Conservation (phyloP, 2,888 invertebrate species). For the Lasioglossum malachurum region DNA sequence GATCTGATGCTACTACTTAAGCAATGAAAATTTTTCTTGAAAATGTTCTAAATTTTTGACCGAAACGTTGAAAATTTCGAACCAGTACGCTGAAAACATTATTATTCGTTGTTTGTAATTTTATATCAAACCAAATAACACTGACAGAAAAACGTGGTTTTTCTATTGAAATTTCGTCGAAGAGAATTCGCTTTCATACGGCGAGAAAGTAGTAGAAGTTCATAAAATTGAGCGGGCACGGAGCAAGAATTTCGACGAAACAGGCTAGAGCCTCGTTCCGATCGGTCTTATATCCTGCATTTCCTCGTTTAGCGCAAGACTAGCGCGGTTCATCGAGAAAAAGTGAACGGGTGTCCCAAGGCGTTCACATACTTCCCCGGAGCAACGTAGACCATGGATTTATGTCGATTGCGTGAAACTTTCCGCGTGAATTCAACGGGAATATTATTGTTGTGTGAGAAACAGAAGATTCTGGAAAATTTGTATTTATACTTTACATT, state of each 20-base stretch:
- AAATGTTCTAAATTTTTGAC: too few species aligned
- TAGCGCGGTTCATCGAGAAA: conserved; percentile 53
- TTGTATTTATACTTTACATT: too few species aligned
- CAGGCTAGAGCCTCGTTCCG: conserved; percentile 17
- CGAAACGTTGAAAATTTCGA: too few species aligned
- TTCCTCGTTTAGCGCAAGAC: conserved; percentile 59
- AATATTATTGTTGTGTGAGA: background rate
- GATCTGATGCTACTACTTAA: too few species aligned
- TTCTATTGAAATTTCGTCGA: background rate
- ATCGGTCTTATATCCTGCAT: conserved; percentile 44
- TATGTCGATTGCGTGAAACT: conserved; percentile 59
- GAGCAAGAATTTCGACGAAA: conserved; percentile 22
- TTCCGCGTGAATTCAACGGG: conserved; percentile 48
- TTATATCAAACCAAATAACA: background rate
- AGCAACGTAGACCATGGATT: conserved; percentile 47
- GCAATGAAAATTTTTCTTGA: too few species aligned
- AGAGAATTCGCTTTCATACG: background rate
- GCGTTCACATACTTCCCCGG: conserved; percentile 56
- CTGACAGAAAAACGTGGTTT: background rate
- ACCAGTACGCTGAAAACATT: too few species aligned
- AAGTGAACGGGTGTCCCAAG: conserved; percentile 61
- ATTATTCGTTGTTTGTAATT: too few species aligned
- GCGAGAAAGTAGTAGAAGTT: conserved; percentile 20
- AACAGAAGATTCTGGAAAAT: too few species aligned
- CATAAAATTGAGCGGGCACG: conserved; percentile 14